Conservation (phyloP, 1,140 invertebrate genomes). For the Reticulitermes speratus region DNA sequence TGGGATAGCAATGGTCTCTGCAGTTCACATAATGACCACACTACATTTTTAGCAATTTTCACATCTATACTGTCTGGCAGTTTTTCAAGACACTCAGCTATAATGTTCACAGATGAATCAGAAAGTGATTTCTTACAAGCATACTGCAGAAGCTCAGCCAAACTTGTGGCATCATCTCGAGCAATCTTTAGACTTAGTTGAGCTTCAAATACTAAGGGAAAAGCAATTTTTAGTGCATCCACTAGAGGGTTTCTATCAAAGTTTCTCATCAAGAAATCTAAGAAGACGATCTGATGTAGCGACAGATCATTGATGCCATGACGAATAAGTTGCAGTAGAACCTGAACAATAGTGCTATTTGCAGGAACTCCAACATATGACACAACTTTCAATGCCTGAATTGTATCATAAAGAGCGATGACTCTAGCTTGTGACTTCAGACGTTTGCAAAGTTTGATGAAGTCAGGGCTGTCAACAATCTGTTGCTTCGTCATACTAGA, state of each 20-base stretch:
- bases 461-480: slow-evolving; percentile 43
- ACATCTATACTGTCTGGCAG: slow-evolving; percentile 32
- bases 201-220: slow-evolving; percentile 62
- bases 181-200: slow-evolving; percentile 56
- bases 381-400: slow-evolving; percentile 58
- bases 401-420: slow-evolving; percentile 53
- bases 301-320: slow-evolving; percentile 58
- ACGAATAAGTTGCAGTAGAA: slow-evolving; percentile 59
- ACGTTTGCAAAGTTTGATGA: slow-evolving; percentile 50
- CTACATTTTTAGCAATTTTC: slow-evolving; percentile 35
- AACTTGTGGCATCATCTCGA: slow-evolving; percentile 48
- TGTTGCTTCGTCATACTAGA: slow-evolving; percentile 38
- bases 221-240: slow-evolving; percentile 57
- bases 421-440: slow-evolving; percentile 53
- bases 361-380: slow-evolving; percentile 54
- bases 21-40: slow-evolving; percentile 35
- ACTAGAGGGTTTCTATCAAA: slow-evolving; percentile 52
- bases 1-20: slow-evolving; percentile 43
- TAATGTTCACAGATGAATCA: slow-evolving; percentile 43
- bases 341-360: slow-evolving; percentile 57
- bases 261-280: slow-evolving; percentile 56
- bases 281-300: slow-evolving; percentile 59
- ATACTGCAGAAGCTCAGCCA: slow-evolving; percentile 54
- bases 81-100: slow-evolving; percentile 35
- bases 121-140: slow-evolving; percentile 51